Evolutionary conservation across 2,113 vertebrate species (phyloP).

Genomic region (Syrmaticus mikado): DNA sequence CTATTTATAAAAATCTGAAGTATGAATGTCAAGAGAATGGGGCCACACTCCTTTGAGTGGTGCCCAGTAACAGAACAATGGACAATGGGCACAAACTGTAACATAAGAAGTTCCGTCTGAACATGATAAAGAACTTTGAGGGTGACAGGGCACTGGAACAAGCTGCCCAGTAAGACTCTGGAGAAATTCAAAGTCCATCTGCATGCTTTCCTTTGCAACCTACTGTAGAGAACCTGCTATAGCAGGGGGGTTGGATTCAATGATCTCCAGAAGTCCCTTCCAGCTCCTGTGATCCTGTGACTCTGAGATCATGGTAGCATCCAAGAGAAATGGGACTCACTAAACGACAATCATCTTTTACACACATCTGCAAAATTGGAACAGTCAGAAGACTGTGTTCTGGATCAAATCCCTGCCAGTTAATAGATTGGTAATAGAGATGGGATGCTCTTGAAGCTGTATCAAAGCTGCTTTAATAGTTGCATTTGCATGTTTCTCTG

Average conservation of each 20-base stretch:
- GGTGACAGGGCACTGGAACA: neutral
- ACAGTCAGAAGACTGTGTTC: neutral
- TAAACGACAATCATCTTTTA: neutral
- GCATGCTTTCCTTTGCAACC: neutral
- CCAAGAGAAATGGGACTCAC: neutral
- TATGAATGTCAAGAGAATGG: neutral
- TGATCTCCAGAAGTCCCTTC: neutral
- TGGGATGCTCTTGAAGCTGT: neutral
- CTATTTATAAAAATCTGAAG: neutral
- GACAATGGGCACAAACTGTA: neutral
- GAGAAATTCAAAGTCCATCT: neutral
- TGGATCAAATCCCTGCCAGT: neutral
- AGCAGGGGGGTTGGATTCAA: neutral
- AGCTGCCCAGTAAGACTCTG: neutral
- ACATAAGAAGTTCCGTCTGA: neutral
- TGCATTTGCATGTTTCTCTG: neutral
- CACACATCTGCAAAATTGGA: neutral
- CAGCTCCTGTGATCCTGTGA: neutral
- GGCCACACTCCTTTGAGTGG: neutral
- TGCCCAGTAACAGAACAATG: neutral
- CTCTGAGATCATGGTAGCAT: neutral
- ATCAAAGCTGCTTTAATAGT: neutral
- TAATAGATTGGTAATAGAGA: neutral
- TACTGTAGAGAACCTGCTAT: neutral
- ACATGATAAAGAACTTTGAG: neutral